Evolutionary conservation across 2,797 vertebrate species (phyloP).

Genomic region (Microtus obscurus): DNA sequence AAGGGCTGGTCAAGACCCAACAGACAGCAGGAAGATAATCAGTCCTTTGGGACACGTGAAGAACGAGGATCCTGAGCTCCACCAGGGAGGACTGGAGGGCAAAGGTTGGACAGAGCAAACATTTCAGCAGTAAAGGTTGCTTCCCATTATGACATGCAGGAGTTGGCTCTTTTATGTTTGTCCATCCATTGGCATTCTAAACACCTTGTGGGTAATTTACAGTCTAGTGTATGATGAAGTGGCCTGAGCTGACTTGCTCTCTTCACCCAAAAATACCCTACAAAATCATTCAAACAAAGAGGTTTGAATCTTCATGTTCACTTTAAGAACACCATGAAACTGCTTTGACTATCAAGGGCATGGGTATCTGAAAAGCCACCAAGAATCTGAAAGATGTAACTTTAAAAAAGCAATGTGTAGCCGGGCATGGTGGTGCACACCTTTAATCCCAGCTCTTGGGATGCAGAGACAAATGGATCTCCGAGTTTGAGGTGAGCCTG

Average conservation of each 20-base stretch:
- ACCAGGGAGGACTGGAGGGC: fast-evolving
- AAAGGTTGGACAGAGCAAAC: background rate
- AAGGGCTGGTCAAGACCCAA: background rate
- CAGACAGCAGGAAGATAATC: background rate
- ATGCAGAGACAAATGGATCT: background rate
- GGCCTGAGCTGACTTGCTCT: background rate
- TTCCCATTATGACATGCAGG: background rate
- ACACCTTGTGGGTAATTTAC: background rate
- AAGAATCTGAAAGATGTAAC: background rate
- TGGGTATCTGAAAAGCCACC: background rate
- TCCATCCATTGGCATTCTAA: background rate
- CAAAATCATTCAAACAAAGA: background rate
- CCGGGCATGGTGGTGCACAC: background rate
- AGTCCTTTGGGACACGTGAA: background rate
- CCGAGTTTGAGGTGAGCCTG: background rate
- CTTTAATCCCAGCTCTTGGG: background rate
- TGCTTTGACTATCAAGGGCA: background rate
- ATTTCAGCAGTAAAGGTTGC: background rate
- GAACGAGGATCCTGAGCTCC: background rate
- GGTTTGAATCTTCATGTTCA: background rate
- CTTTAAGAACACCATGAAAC: background rate
- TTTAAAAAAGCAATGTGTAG: background rate
- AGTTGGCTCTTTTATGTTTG: background rate
- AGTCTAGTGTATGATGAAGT: background rate
- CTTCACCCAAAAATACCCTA: background rate